Conservation (phyloP, 2,797 vertebrate genomes). For the Pempheris klunzingeri region DNA sequence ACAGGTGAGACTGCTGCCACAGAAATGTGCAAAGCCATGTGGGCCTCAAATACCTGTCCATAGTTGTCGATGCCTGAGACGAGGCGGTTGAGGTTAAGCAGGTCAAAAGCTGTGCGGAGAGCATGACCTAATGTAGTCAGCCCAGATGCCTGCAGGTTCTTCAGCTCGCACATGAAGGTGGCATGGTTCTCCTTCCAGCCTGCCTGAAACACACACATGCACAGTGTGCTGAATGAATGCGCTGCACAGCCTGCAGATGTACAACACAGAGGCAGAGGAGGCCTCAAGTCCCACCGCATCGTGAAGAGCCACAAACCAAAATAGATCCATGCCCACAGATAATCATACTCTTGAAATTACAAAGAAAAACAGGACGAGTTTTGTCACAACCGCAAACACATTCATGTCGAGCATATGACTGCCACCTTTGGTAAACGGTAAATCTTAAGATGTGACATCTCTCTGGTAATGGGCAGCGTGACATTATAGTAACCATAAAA, state of each 20-base stretch:
- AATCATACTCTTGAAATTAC: slow-evolving; percentile 38
- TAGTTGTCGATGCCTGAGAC: slow-evolving; percentile 99
- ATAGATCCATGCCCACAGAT: slow-evolving; percentile 48
- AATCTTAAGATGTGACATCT: background rate
- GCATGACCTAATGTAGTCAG: slow-evolving; percentile 96
- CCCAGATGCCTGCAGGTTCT: slow-evolving; percentile 97
- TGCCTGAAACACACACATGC: slow-evolving; percentile 86
- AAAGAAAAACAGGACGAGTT: slow-evolving; percentile 29
- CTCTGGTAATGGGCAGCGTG: slow-evolving; percentile 7
- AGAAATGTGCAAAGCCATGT: background rate
- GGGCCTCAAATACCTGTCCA: slow-evolving; percentile 90
- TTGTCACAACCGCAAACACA: slow-evolving; percentile 30
- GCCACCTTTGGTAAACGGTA: slow-evolving; percentile 6
- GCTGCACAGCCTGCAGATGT: slow-evolving; percentile 8
- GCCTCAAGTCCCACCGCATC: slow-evolving; percentile 3
- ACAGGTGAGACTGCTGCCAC: background rate
- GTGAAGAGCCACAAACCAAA: slow-evolving; percentile 40
- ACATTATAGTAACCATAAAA: slow-evolving; percentile 32
- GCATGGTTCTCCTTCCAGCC: slow-evolving; percentile 99
- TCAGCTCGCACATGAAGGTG: slow-evolving; percentile 99
- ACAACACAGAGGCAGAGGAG: background rate
- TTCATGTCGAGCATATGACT: slow-evolving; percentile 27
- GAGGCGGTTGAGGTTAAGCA: slow-evolving; percentile 98
- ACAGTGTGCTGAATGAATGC: slow-evolving; percentile 20
- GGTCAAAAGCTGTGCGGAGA: slow-evolving; percentile 96